Base-by-base conservation (phyloP, 2,113 vertebrate genomes). In the Neodon shergylaensis region DNA sequence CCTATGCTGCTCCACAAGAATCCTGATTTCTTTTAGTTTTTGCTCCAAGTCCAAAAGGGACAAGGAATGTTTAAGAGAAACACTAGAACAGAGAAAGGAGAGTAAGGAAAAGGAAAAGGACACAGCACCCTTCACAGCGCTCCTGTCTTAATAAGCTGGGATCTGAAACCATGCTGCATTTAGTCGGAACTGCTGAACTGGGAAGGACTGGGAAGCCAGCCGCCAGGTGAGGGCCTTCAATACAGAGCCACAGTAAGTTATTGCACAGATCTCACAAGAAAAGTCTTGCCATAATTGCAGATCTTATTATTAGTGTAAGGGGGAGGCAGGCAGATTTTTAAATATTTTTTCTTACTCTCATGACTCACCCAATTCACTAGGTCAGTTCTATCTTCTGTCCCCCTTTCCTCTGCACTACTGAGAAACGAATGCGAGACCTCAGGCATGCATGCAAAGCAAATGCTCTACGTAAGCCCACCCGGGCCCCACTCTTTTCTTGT, bases 11-110 rank as follows among this genome's bases (percentile, higher is more conserved):
- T 99, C 99, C 95, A 99, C 98, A 88, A 98, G 97, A 13, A 98
- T 98, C 95, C 99, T 98, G 97, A 99, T 99, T 98, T 99, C 99
- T 97, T 98, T 98, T 70, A 99, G 65, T 96, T 99, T 99, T 97
- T 99, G 98, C 96, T 99, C 99, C 98, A 99, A 63, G 78, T 99
- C 99, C 98, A 99, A 98, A 97, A 99, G 99, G 31, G 99, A 99
- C 49, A 99, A 94, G 87, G 98, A 99, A 97, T 99, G 99, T 97
- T 99, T 99, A 98, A 99, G 98, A 87, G 99, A 99, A 92, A 99
- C 81, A 88, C 99, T 99, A 98, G 86, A 97, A 96, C 22, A 97
- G 95, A 97, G 72, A 68, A 93, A 97, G 96, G 91, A 85, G 47
- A 96, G 42, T 3, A 52, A 44, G 44, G 54, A 94, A 77, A 90